Evolutionary conservation across 2,888 invertebrate genomes (phyloP), one percentile per base, ranked within the genome.

Genomic region (Zele albiditarsus): DNA sequence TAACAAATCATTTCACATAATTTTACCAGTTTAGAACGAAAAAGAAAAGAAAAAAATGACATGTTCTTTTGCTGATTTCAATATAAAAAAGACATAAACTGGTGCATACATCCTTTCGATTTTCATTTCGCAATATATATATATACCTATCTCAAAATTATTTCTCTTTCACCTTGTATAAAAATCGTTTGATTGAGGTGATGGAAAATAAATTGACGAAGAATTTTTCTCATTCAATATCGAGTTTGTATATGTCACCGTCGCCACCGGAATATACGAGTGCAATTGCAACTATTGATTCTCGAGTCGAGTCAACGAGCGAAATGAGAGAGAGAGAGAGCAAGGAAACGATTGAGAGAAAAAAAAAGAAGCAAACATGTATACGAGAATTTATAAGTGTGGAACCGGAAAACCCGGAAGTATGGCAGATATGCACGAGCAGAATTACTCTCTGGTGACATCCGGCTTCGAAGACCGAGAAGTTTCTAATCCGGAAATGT

Each of bases 401-500:
- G 20, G 20, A 53, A 53, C n/a, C 6, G 20, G 20, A 53, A 20
- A 53, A 20, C 53, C 60, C 60, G 28, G 60, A 60, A 60, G 27
- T 4, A 14, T 27, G 28, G 60, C 60, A 60, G 60, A 60, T 60
- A 60, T 60, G 25, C 60, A 60, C 60, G 60, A 25, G 25, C 25
- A 28, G 28, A 60, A 60, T 60, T 60, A 60, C 60, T 60, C 60
- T 60, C 60, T 28, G 28, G 60, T 60, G 60, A 60, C 28, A 28
- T 60, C 60, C 60, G 60, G 60, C 16, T 27, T 60, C 28, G 60
- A 28, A 60, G 60, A 60, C 60, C 60, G 60, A 60, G 60, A 60
- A 60, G 60, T 60, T 60, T 60, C 60, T 60, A 60, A 60, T 60
- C 60, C 60, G 60, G 60, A 60, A 28, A 60, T 14, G 60, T 27